Conservation (phyloP, 2,888 invertebrate genomes). For the Gastrophysa polygoni region DNA sequence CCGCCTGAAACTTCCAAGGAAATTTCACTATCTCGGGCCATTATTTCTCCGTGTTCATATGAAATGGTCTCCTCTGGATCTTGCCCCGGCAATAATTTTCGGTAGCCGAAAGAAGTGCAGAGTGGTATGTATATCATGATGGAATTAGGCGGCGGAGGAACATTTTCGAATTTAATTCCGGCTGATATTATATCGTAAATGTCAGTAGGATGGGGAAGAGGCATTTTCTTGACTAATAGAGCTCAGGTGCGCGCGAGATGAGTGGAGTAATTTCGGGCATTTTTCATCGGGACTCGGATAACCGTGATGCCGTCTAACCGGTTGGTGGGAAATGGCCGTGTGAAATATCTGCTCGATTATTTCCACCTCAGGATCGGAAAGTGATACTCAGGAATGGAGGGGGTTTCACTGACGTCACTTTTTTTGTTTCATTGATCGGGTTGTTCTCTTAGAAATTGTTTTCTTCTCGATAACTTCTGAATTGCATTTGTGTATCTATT, state of each 20-base stretch:
- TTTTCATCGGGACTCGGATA: neutral
- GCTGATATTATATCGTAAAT: conserved; percentile 11
- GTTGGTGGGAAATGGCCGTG: neutral
- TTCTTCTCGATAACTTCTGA: too few relatives aligned
- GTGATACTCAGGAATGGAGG: neutral
- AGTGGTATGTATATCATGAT: conserved; percentile 23
- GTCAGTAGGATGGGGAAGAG: neutral
- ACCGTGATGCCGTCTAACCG: neutral
- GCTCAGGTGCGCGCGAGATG: neutral
- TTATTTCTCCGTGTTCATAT: conserved; percentile 25
- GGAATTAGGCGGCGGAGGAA: conserved; percentile 22
- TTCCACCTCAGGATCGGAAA: neutral
- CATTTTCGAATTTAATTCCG: conserved; percentile 15
- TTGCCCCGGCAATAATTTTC: conserved; percentile 9
- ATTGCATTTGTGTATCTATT: too few relatives aligned
- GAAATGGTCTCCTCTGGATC: conserved; percentile 6
- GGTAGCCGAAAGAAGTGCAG: conserved; percentile 18
- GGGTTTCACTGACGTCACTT: too few relatives aligned
- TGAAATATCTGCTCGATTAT: neutral
- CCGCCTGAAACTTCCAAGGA: conserved; percentile 28
- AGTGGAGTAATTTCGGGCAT: neutral
- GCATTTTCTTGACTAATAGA: neutral
- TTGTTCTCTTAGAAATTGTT: too few relatives aligned
- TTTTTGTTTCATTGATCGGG: too few relatives aligned
- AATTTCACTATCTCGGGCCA: conserved; percentile 31